Base-by-base conservation (phyloP, 2,113 vertebrate species). In the Limanda limanda region DNA sequence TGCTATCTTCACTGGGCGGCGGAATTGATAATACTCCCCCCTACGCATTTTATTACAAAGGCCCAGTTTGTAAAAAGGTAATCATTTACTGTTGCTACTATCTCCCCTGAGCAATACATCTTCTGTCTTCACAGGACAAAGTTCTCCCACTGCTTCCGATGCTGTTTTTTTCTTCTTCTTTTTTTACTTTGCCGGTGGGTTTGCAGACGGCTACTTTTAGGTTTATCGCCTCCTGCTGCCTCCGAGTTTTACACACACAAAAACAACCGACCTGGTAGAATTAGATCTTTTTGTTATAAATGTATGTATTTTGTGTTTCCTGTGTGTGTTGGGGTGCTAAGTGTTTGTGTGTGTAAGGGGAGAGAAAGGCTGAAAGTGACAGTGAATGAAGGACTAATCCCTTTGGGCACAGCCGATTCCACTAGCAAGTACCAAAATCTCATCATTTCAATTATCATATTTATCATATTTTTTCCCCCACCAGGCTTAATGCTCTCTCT, bases 111-210 rank as follows among this genome's bases (percentile, higher is more conserved):
- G 86, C 90, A 85, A 95, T 95, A 96, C 95, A 95, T 97, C 96
- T 95, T 92, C 95, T 96, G 96, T 95, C 94, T 97, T 97, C 95
- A 95, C 95, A 95, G 96, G 95, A 97, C 95, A 96, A 96, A 95
- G 96, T 96, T 96, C 96, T 96, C 94, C 95, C 6, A 77, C 82
- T 88, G 89, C 93, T 95, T 94, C 89, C 62, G 4, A 84, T 48
- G 58, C 76, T 77, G 95, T 95, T 95, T 94, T 63, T 60, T 47
- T 23, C 20, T 63, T 59, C 25, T 5, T 58, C 6, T 58, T 14
- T 58, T 58, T 58, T 11, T 58, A 9, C 58, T 87, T 76, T 84
- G 71, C 78, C 45, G 9, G 56, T 71, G 68, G 71, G 51, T 87
- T 76, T 79, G 59, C 74, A 75, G 69, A 79, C 15, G 42, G 58